phyloP scores from a whole-genome alignment of 2,888 invertebrate species.

The Bombylius discolor region DNA sequence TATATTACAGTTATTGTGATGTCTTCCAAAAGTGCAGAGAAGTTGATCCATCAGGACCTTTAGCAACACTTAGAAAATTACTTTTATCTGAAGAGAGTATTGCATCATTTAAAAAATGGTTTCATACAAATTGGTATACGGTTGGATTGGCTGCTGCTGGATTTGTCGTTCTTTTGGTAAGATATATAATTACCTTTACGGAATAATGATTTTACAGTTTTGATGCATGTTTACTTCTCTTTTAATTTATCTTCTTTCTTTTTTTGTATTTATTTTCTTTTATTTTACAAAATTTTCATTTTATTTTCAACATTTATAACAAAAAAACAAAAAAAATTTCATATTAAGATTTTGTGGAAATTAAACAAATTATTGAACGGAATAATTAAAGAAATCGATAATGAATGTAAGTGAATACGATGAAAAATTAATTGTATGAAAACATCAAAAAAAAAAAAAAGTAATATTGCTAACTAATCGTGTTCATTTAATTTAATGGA shows the following conservation, averaged over 20 bases:
- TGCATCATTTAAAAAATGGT: constrained; percentile 76
- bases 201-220: too few relatives aligned
- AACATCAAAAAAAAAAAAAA: too few relatives aligned
- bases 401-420: background rate
- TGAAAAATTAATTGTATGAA: background rate
- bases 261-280: background rate
- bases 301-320: background rate
- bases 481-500: too few relatives aligned
- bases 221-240: background rate
- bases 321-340: background rate
- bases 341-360: constrained; percentile 6
- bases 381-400: background rate
- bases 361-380: background rate
- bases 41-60: constrained; percentile 84
- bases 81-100: constrained; percentile 81
- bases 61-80: constrained; percentile 76
- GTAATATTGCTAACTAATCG: too few relatives aligned
- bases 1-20: constrained; percentile 44
- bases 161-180: constrained; percentile 68
- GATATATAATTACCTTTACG: constrained; percentile 21
- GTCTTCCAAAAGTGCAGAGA: constrained; percentile 69
- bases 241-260: background rate
- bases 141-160: constrained; percentile 62
- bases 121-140: constrained; percentile 83
- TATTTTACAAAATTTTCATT: background rate